These are phyloP conservation scores for Rhadinocentrus ornatus DNA, from an alignment of 2,797 vertebrate species.

Conservation along the genomic window DNA sequence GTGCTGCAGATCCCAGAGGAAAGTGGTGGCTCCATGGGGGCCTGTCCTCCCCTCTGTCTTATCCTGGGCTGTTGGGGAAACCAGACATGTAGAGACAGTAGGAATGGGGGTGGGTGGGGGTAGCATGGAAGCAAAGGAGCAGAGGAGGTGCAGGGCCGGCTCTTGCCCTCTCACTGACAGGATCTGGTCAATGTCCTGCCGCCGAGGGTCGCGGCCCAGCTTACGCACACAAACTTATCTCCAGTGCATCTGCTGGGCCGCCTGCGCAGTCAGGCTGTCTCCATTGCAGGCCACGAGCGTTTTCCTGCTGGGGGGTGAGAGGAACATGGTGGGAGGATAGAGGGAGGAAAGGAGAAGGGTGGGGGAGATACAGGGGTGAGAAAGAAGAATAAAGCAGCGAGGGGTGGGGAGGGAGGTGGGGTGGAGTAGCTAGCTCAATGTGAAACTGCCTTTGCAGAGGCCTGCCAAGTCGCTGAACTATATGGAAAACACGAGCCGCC, in stretches of 20 bases:
- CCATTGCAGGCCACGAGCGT: slow-evolving; percentile 90
- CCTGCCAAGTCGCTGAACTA: slow-evolving; percentile 88
- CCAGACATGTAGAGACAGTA: slow-evolving; percentile 73
- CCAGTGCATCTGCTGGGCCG: slow-evolving; percentile 92
- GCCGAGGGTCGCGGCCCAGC: slow-evolving; percentile 94
- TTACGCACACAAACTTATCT: slow-evolving; percentile 99
- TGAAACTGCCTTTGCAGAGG: slow-evolving; percentile 80
- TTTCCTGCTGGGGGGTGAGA: slow-evolving; percentile 85
- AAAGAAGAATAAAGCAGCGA: slow-evolving; percentile 38
- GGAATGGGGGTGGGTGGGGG: slow-evolving; percentile 36
- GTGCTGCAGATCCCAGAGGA: slow-evolving; percentile 83
- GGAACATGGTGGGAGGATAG: slow-evolving; percentile 60
- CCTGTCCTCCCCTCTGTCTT: slow-evolving; percentile 75
- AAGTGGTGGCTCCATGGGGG: slow-evolving; percentile 86
- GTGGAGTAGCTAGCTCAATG: slow-evolving; percentile 64
- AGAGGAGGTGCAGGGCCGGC: slow-evolving; percentile 75
- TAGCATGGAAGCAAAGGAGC: slow-evolving; percentile 56
- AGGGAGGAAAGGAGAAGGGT: slow-evolving; percentile 57
- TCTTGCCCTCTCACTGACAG: slow-evolving; percentile 95
- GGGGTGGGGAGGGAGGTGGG: slow-evolving; percentile 27
- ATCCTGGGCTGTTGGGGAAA: slow-evolving; percentile 70
- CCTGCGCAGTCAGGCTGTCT: slow-evolving; percentile 99
- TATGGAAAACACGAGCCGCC: slow-evolving; percentile 87
- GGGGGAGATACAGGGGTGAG: slow-evolving; percentile 44
- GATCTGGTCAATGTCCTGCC: slow-evolving; percentile 99